phyloP scores from a whole-genome alignment of 2,888 invertebrate species.

The Drosophila macrospina region DNA sequence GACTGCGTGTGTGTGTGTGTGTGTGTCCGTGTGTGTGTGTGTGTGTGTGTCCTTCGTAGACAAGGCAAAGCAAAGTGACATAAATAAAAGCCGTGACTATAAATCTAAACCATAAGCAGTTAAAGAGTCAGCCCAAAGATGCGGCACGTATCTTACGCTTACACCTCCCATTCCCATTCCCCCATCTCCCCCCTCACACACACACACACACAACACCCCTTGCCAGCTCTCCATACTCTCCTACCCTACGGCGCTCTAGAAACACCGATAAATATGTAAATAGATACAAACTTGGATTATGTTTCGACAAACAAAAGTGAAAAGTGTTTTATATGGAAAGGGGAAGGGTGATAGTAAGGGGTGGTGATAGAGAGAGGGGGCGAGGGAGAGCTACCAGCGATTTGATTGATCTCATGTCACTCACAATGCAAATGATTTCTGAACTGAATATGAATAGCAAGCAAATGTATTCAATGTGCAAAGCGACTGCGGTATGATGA shows the following conservation, averaged over 20 bases:
- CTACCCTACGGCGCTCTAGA: neutral
- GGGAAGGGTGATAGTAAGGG: neutral
- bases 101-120: conserved; percentile 75
- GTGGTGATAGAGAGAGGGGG: neutral
- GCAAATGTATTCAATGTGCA: neutral
- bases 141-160: conserved; percentile 58
- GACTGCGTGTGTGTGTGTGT: neutral
- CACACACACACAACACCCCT: neutral
- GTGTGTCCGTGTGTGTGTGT: neutral
- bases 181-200: neutral
- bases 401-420: conserved; percentile 20
- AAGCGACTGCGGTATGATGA: too few species aligned
- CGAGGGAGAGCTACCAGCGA: neutral
- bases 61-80: conserved; percentile 70
- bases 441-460: neutral
- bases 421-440: conserved; percentile 3
- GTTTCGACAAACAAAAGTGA: conserved; percentile 73
- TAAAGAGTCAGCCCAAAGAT: conserved; percentile 70
- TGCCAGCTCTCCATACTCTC: neutral
- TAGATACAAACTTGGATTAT: conserved; percentile 75
- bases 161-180: too few species aligned
- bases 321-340: conserved; percentile 48
- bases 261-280: conserved; percentile 71
- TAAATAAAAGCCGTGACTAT: conserved; percentile 78
- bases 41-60: conserved; percentile 24